Percentiles rank a stretch among this genome's conserved stretches.
phyloP scores from a whole-genome alignment of 1,140 invertebrate genomes.

The Drosophila bipectinata region DNA sequence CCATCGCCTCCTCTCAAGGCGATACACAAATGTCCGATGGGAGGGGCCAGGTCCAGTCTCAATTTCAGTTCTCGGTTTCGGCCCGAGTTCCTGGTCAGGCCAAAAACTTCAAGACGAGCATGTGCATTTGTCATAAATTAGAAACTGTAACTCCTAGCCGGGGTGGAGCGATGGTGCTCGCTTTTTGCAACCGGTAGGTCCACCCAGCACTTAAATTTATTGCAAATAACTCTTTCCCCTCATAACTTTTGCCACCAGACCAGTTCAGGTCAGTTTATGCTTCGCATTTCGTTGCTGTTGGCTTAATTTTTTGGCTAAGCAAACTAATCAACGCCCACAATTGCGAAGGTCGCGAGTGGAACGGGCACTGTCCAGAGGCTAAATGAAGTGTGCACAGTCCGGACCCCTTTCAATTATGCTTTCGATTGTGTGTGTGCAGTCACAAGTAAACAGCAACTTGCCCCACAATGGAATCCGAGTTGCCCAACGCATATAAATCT shows the following conservation, averaged over 20 bases:
- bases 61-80: slow-evolving; percentile 31
- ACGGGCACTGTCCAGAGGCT: slow-evolving; percentile 52
- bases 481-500: slow-evolving; percentile 54
- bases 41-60: slow-evolving; percentile 26
- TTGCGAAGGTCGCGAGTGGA: slow-evolving; percentile 32
- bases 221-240: slow-evolving; percentile 70
- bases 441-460: slow-evolving; percentile 71
- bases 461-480: slow-evolving; percentile 56
- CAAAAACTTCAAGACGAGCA: slow-evolving; percentile 70
- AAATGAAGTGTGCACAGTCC: slow-evolving; percentile 75
- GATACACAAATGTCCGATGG: slow-evolving; percentile 34
- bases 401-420: slow-evolving; percentile 40
- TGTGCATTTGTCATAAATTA: slow-evolving; percentile 82
- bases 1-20: slow-evolving; percentile 48
- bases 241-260: slow-evolving; percentile 43
- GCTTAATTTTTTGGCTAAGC: slow-evolving; percentile 62
- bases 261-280: slow-evolving; percentile 28
- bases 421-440: slow-evolving; percentile 54
- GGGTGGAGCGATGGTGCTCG: slow-evolving; percentile 16
- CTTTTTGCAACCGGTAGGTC: slow-evolving; percentile 22
- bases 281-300: slow-evolving; percentile 20
- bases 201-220: slow-evolving; percentile 75
- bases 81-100: slow-evolving; percentile 39
- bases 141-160: slow-evolving; percentile 69
- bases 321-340: slow-evolving; percentile 77